phyloP scores from a whole-genome alignment of 2,113 vertebrate genomes.

The Platanista minor region DNA sequence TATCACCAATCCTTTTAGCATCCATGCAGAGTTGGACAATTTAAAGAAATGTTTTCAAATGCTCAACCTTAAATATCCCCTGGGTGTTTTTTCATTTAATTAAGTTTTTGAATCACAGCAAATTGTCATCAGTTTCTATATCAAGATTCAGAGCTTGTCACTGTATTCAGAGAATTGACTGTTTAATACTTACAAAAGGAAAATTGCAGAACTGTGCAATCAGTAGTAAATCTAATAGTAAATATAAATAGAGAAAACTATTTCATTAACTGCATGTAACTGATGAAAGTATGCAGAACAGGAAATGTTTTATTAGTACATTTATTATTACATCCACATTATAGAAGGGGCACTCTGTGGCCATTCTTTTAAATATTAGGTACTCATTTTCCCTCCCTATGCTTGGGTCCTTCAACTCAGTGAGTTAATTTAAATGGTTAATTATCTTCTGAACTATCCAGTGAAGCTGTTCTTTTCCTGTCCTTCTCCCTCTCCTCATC shows the following conservation, averaged over 20 bases:
- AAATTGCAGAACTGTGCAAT: not conserved
- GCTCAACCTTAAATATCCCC: not conserved
- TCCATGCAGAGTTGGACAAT: not conserved
- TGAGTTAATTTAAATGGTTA: constrained; percentile 7
- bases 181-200: constrained; percentile 23
- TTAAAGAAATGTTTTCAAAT: not conserved
- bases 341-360: not conserved
- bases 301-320: not conserved
- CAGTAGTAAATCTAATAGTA: not conserved
- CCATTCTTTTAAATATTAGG: not conserved
- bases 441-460: not conserved
- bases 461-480: not conserved
- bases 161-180: not conserved
- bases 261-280: not conserved
- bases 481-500: not conserved
- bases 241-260: not conserved
- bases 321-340: not conserved
- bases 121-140: not conserved
- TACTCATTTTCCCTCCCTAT: not conserved
- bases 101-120: not conserved
- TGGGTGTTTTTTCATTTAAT: not conserved
- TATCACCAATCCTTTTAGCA: not conserved
- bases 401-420: not conserved
- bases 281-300: not conserved
- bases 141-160: not conserved